Evolutionary conservation across 2,888 invertebrate genomes (phyloP).

Genomic region (Leptopilina syphax): DNA sequence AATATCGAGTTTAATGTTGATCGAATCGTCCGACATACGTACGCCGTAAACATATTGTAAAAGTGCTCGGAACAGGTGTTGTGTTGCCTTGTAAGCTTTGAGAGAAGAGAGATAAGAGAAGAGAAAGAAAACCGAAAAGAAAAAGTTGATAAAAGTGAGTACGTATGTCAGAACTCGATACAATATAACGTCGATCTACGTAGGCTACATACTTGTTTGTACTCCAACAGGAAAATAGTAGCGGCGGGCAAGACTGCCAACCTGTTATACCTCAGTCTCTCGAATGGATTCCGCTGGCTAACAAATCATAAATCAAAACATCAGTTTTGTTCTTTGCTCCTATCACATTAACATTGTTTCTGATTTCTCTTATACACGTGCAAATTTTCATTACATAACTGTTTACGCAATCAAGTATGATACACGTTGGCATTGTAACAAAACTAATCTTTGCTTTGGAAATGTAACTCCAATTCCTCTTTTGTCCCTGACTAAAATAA

Average conservation of each 20-base stretch:
- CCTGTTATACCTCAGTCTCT: conserved; percentile 86
- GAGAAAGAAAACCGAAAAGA: not conserved
- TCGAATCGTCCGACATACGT: conserved; percentile 58
- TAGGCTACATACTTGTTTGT: conserved; percentile 82
- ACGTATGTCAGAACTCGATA: conserved; percentile 52
- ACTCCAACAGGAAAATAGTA: conserved; percentile 80
- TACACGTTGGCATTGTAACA: conserved; percentile 3
- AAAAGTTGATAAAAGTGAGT: conserved; percentile 17
- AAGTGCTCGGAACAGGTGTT: not conserved
- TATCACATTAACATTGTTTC: conserved; percentile 9
- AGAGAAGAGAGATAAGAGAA: not conserved
- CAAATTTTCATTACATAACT: conserved; percentile 41
- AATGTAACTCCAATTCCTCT: not conserved
- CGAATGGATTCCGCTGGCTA: conserved; percentile 86
- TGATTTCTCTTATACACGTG: conserved; percentile 26
- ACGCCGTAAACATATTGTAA: conserved; percentile 50
- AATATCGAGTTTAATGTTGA: conserved; percentile 61
- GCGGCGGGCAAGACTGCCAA: conserved; percentile 79
- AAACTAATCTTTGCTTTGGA: not conserved
- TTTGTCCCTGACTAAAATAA: not conserved
- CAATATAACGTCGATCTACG: conserved; percentile 67
- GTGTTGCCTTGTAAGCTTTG: not conserved
- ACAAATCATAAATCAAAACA: conserved; percentile 78
- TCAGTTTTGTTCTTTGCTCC: conserved; percentile 66
- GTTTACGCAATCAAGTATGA: conserved; percentile 3